These are phyloP conservation scores for Dascillus cervinus DNA, from an alignment of 2,888 invertebrate genomes.

Conservation along the genomic window DNA sequence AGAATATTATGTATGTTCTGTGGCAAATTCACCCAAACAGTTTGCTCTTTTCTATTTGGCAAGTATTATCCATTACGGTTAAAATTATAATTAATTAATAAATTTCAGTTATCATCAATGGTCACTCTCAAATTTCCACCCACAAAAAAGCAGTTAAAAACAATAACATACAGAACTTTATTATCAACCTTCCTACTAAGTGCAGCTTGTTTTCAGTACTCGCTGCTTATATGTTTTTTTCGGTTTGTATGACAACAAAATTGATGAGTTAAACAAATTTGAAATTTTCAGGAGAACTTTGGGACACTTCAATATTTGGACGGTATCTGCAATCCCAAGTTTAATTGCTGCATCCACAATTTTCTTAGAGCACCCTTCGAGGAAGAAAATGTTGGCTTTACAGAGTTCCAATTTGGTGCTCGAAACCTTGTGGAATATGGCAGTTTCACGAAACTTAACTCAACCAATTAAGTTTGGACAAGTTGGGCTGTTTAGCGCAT, in stretches of 20 bases:
- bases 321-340: constrained; percentile 65
- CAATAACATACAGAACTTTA: constrained; percentile 57
- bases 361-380: constrained; percentile 65
- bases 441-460: constrained; percentile 54
- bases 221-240: constrained; percentile 61
- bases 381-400: constrained; percentile 64
- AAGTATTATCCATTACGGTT: constrained; percentile 58
- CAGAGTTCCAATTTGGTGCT: constrained; percentile 81
- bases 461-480: constrained; percentile 56
- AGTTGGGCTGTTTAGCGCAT: constrained; percentile 57
- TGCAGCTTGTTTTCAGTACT: constrained; percentile 65
- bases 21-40: too few relatives aligned
- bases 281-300: constrained; percentile 51
- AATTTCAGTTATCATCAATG: too few relatives aligned
- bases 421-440: constrained; percentile 70
- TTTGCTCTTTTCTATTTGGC: constrained; percentile 53
- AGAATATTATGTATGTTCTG: too few relatives aligned
- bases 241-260: too few relatives aligned
- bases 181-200: constrained; percentile 71
- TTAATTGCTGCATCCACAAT: constrained; percentile 69
- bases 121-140: too few relatives aligned
- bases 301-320: constrained; percentile 62
- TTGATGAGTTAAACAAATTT: too few relatives aligned
- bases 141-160: constrained; percentile 51
- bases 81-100: too few relatives aligned